Base-by-base conservation (phyloP, 2,888 invertebrate species). In the Zonitis immaculata region DNA sequence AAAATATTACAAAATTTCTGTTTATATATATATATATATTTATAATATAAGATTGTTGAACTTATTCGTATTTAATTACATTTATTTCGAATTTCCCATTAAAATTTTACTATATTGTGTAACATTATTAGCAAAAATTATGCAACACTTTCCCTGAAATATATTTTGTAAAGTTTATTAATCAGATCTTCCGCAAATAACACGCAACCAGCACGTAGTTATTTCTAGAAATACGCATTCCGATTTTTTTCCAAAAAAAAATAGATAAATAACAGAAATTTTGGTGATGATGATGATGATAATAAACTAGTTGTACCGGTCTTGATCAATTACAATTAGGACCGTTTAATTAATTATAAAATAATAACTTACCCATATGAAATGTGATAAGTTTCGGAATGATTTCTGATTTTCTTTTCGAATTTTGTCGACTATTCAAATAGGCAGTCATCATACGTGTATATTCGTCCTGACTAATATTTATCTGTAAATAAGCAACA, bases 401-500 rank as follows among this genome's bases (percentile, higher is more conserved):
- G 56, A 60, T 57, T 49, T 62, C 59, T 51, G 60, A 63, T 56
- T 69, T 63, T 52, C 64, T 64, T 50, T 58, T 68, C 14, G 74
- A 71, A 47, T 64, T 61, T 57, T 72, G 68, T 42, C 70, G 73
- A 12, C 77, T 68, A 42, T 72, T 66, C 65, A 85, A 76, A 73
- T 84, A 85, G 71, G 80, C 78, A 60, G 75, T 74, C 76, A 84
- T 83, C 75, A 83, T 84, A 60, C 78, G 77, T 51, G 78, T 77
- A 73, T 84, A 85, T 70, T 85, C 85, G 58, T 78, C 73, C 72
- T 83, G 82, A 66, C 84, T 85, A 63, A 85, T 80, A 75, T 85
- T 85, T 65, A 83, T 83, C 85, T 85, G 77, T 39, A 74, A 76
- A 39, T 49, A 35, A 60, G 60, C 61, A 64, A 66, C 64, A 66